Evolutionary conservation across 2,888 invertebrate species (phyloP).

Genomic region (Lycia hirtaria): DNA sequence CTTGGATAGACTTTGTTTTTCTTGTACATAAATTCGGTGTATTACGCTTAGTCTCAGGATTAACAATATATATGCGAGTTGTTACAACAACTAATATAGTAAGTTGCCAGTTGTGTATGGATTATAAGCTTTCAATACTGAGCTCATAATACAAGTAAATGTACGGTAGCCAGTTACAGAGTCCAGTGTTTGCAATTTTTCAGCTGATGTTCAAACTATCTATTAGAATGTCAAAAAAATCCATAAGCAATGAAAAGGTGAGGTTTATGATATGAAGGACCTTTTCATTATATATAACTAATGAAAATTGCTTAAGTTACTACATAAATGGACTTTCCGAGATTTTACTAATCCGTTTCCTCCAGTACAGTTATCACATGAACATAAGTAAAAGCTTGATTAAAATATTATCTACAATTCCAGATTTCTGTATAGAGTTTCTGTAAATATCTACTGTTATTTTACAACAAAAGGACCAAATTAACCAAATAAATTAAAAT

Average conservation of each 20-base stretch:
- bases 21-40: not conserved
- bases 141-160: slow-evolving; percentile 2
- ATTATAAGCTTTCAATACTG: slow-evolving; percentile 17
- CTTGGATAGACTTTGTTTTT: not conserved
- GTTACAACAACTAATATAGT: slow-evolving; percentile 9
- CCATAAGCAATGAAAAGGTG: no score
- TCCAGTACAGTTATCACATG: no score
- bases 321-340: no score
- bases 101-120: slow-evolving; percentile 14
- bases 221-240: no score
- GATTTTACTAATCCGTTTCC: no score
- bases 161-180: no score
- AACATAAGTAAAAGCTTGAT: no score
- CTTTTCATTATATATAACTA: no score
- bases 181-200: no score
- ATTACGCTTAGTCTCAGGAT: slow-evolving; percentile 1
- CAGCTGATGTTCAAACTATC: no score
- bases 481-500: slow-evolving; percentile 54
- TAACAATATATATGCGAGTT: slow-evolving; percentile 11
- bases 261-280: no score
- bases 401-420: not conserved
- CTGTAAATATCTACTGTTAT: slow-evolving; percentile 21
- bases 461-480: slow-evolving; percentile 49
- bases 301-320: no score
- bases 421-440: not conserved